Evolutionary conservation across 23 tunicate genomes (phyloP).

Genomic region (Trididemnum clinides): DNA sequence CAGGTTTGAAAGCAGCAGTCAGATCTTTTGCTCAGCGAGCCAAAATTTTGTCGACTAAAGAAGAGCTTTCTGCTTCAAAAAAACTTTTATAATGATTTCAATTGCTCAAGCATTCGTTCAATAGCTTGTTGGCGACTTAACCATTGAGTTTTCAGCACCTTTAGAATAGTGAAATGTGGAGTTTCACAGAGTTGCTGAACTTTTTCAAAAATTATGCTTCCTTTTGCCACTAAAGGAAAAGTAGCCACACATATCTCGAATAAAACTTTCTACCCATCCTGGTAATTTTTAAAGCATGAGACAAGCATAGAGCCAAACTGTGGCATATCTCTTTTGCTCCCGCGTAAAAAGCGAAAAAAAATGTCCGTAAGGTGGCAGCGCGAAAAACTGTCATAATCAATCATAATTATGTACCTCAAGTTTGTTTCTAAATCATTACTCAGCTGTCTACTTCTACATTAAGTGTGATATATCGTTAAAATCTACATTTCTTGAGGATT

Average conservation of each 20-base stretch:
- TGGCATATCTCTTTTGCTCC: too few relatives aligned
- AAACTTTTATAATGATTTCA: background rate
- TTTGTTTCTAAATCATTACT: too few relatives aligned
- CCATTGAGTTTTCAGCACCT: background rate
- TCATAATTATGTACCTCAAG: too few relatives aligned
- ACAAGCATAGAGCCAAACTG: background rate
- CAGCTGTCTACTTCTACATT: too few relatives aligned
- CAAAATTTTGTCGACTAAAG: background rate
- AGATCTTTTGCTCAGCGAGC: background rate
- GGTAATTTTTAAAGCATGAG: background rate
- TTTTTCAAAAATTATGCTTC: conserved; percentile 5
- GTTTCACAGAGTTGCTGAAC: background rate
- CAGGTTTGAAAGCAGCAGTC: background rate
- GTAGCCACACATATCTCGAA: background rate
- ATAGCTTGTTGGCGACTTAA: conserved; percentile 5
- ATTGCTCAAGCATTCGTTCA: background rate
- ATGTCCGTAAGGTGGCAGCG: too few relatives aligned
- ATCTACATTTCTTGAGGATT: too few relatives aligned
- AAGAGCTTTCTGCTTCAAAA: background rate
- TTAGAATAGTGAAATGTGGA: background rate
- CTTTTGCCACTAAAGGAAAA: background rate
- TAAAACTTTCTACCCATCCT: background rate
- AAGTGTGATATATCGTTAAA: too few relatives aligned
- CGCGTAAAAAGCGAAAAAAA: too few relatives aligned
- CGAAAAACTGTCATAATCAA: too few relatives aligned